A percentile compares a stretch with the other conserved stretches of the same genome.
These are phyloP conservation scores for Pheosia tremula DNA, from an alignment of 2,888 invertebrate species.

Conservation along the genomic window DNA sequence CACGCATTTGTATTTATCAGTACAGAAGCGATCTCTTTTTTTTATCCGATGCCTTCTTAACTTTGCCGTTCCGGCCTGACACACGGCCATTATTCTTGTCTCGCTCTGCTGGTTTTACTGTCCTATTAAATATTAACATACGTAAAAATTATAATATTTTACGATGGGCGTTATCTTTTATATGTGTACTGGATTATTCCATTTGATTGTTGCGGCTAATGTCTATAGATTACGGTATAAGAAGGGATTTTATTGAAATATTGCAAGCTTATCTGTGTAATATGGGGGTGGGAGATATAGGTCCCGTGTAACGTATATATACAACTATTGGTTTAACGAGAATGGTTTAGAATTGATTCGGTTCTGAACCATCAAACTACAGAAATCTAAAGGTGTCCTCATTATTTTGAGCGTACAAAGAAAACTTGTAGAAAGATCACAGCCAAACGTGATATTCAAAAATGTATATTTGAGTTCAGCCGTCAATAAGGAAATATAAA, in stretches of 20 bases:
- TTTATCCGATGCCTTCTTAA: conserved; percentile 53
- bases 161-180: conserved; percentile 35
- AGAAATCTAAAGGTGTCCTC: too few species aligned
- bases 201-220: not conserved
- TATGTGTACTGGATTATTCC: conserved; percentile 20
- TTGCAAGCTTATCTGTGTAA: not conserved
- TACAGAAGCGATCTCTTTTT: conserved; percentile 50
- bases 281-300: not conserved
- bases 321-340: not conserved
- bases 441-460: not conserved
- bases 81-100: conserved; percentile 65
- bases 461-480: not conserved
- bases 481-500: not conserved
- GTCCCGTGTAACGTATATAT: not conserved
- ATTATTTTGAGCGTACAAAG: not conserved
- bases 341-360: too few species aligned
- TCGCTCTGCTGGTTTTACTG: conserved; percentile 72
- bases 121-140: conserved; percentile 73
- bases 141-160: conserved; percentile 44
- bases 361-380: too few species aligned
- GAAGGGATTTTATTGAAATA: not conserved
- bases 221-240: conserved; percentile 1
- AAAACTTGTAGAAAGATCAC: not conserved
- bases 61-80: conserved; percentile 67
- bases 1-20: conserved; percentile 18